A percentile compares a stretch with the other conserved stretches of the same genome.
Evolutionary conservation across 1,140 invertebrate genomes (phyloP).

Genomic region (Drosophila prosaltans): DNA sequence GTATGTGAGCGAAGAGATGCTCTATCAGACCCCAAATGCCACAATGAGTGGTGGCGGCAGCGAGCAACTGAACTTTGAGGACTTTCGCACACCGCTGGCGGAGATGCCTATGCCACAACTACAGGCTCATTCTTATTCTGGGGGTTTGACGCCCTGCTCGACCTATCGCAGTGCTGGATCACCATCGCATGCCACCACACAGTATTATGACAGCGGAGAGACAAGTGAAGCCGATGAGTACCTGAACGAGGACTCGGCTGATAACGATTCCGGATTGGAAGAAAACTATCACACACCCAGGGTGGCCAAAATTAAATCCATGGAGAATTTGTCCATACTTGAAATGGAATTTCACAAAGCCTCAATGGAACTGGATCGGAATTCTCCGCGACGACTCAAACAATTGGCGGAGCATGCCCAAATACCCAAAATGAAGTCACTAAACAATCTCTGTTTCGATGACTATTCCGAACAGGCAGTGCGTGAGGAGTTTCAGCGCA

Average conservation of each 20-base stretch:
- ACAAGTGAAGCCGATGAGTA: conserved; percentile 61
- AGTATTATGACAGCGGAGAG: conserved; percentile 64
- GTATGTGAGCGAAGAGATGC: conserved; percentile 70
- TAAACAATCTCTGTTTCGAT: conserved; percentile 79
- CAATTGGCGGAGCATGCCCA: conserved; percentile 64
- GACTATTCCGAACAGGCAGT: conserved; percentile 67
- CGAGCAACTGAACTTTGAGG: conserved; percentile 50
- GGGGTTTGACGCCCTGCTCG: conserved; percentile 42
- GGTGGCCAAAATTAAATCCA: conserved; percentile 80
- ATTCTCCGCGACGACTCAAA: conserved; percentile 78
- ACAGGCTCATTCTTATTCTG: conserved; percentile 13
- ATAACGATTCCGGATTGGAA: conserved; percentile 80
- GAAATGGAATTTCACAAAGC: conserved; percentile 82
- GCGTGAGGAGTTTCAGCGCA: conserved; percentile 71
- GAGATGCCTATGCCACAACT: conserved; percentile 60
- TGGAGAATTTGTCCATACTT: conserved; percentile 80
- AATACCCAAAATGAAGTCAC: conserved; percentile 81
- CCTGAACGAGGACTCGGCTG: conserved; percentile 56
- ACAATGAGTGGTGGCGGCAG: conserved; percentile 45
- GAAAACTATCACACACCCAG: conserved; percentile 80
- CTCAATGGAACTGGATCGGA: conserved; percentile 75
- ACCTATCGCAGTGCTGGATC: conserved; percentile 54
- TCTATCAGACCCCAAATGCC: conserved; percentile 78
- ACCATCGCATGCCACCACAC: conserved; percentile 42
- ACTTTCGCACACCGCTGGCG: conserved; percentile 72